Evolutionary conservation across 1,140 invertebrate species (phyloP).

Genomic region (Chionoecetes opilio): DNA sequence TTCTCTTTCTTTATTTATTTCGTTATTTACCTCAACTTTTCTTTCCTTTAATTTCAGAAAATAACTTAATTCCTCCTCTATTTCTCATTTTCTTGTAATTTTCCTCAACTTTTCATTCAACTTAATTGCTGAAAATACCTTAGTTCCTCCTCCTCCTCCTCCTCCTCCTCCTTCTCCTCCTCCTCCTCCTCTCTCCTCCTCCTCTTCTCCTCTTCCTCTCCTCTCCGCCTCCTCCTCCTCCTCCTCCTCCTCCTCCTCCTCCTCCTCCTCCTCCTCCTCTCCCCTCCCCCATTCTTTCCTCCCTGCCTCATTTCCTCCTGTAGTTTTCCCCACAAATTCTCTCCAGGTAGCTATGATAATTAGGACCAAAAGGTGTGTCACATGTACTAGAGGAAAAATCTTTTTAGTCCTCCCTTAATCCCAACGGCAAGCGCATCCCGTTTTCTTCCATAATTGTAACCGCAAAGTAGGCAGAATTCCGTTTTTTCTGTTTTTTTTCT

Average conservation of each 20-base stretch:
- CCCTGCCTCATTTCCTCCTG: not conserved
- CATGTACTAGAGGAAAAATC: too few species aligned
- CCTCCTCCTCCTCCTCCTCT: not conserved
- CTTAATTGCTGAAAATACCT: too few species aligned
- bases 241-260: not conserved
- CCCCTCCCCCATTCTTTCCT: not conserved
- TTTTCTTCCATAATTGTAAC: too few species aligned
- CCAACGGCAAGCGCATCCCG: too few species aligned
- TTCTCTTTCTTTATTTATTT: not conserved
- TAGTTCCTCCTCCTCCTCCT: not conserved
- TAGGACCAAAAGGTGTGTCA: too few species aligned
- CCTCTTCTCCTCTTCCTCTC: not conserved
- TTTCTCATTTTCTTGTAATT: not conserved
- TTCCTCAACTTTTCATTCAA: not conserved
- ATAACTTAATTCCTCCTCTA: too few species aligned
- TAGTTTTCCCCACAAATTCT: too few species aligned
- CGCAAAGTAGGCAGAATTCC: too few species aligned
- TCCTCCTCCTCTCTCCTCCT: not conserved
- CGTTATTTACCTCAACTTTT: too few species aligned
- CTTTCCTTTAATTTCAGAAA: not conserved
- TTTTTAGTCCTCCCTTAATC: too few species aligned
- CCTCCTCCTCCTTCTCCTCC: slow-evolving; percentile 1
- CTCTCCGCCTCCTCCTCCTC: not conserved
- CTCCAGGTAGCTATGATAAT: too few species aligned
- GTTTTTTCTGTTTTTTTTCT: not conserved